A percentile compares a stretch with the other conserved stretches of the same genome.
Evolutionary conservation across 2,113 vertebrate genomes (phyloP).

Genomic region (Ceyx cyanopectus): DNA sequence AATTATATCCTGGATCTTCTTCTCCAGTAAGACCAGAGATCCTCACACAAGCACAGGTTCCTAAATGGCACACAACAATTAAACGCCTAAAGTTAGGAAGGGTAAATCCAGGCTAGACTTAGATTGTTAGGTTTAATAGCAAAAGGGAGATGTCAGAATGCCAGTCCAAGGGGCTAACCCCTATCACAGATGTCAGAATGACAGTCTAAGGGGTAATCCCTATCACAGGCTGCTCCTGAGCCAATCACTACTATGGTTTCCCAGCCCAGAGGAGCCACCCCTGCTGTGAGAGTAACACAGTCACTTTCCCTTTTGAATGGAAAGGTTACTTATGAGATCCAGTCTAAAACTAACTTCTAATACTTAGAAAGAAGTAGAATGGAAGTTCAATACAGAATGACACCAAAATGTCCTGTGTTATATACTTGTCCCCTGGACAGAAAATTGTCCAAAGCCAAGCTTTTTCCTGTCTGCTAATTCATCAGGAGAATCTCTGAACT

Average conservation of each 20-base stretch:
- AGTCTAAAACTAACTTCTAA: not conserved
- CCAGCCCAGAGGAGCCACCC: not conserved
- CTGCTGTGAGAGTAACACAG: not conserved
- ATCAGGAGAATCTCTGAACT: not conserved
- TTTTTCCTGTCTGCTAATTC: not conserved
- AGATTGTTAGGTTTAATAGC: not conserved
- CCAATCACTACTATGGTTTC: not conserved
- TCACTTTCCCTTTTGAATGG: not conserved
- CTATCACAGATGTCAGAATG: not conserved
- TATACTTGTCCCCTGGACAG: not conserved
- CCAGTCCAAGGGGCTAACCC: not conserved
- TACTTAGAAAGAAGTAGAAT: not conserved
- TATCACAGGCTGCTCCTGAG: not conserved
- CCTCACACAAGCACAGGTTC: not conserved
- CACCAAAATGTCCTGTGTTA: not conserved
- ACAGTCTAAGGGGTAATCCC: not conserved
- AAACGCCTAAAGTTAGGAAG: not conserved
- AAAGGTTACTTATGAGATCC: not conserved
- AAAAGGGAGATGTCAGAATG: not conserved
- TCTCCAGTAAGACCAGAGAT: not conserved
- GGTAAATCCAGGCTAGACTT: not conserved
- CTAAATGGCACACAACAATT: not conserved
- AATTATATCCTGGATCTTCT: not conserved
- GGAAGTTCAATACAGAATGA: not conserved
- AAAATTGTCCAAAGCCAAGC: not conserved